Base-by-base conservation (phyloP, 2,888 invertebrate genomes). In the Netelia fuscicornis region DNA sequence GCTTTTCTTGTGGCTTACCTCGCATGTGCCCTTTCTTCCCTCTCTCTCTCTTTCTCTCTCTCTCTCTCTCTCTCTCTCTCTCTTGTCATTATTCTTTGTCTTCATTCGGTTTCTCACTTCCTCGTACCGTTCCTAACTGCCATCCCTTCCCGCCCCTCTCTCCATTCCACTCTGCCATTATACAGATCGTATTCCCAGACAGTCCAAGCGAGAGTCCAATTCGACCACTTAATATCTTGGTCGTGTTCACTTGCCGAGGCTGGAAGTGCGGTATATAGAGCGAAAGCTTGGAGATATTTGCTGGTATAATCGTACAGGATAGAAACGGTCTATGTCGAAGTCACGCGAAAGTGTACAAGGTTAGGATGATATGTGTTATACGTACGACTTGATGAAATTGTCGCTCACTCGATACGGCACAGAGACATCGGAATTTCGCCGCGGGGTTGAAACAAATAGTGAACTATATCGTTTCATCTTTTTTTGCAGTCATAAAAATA, bases 1-100 rank as follows among this genome's bases (percentile, higher is more conserved):
- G 87, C 88, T 89, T 88, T 87, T 84, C 87, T 88, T 87, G 88
- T 84, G 86, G 87, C 88, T 90, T 87, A 86, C 83, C 74, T 37
- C 56, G 79, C 77, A 58, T 70, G 74, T 54, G 48, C 17, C 54
- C 13, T 54, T 54, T n/a, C 52, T 5, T n/a, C 3, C 25, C 67
- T 78, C 48, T 44, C n/a, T 48, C 17, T 48, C 65, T 78, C 44
- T 44, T 9, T 48, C n/a, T n/a, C n/a, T 68, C 68, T 75, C 42
- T 54, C 17, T 48, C 65, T 78, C 44, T 44, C 13, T 48, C n/a
- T n/a, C n/a, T 68, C 68, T 75, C 42, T 54, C 68, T 52, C 72
- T 72, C 75, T 79, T 81, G 48, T 74, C 68, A 74, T 80, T 85
- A 62, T 79, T 83, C 81, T 78, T 78, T 86, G 58, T 75, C 60